A percentile compares a stretch with the other conserved stretches of the same genome.
phyloP scores from a whole-genome alignment of 2,888 invertebrate species.

The Pseudoips prasinana region DNA sequence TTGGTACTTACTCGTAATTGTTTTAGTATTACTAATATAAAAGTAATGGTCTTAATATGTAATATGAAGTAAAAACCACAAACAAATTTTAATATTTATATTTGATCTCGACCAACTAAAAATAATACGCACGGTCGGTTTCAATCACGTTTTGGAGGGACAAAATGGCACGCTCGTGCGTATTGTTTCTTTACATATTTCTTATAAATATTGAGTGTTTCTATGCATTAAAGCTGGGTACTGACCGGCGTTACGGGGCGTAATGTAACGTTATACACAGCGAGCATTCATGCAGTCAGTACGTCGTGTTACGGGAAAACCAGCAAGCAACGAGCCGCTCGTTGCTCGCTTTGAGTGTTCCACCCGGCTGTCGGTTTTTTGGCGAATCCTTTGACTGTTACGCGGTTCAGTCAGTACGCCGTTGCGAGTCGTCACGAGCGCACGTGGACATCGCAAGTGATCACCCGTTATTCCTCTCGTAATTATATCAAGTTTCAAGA shows the following conservation, averaged over 20 bases:
- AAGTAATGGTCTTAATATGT: too few species aligned
- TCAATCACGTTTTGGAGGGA: too few species aligned
- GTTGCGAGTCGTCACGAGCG: constrained; percentile 18
- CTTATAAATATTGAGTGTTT: too few species aligned
- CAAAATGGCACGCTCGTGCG: too few species aligned
- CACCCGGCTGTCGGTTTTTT: constrained; percentile 25
- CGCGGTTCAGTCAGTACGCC: constrained; percentile 23
- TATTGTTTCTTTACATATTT: too few species aligned
- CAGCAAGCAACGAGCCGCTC: constrained; percentile 21
- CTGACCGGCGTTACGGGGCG: constrained; percentile 18
- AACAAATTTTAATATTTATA: too few species aligned
- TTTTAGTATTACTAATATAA: too few species aligned
- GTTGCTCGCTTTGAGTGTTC: constrained; percentile 22
- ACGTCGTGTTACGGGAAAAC: constrained; percentile 13
- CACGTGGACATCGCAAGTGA: constrained; percentile 16
- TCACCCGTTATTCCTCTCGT: constrained; percentile 15
- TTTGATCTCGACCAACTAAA: too few species aligned
- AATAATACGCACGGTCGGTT: too few species aligned
- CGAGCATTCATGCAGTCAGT: constrained; percentile 20
- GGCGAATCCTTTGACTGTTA: constrained; percentile 27
- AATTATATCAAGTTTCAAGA: constrained; percentile 15
- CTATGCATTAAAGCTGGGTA: constrained; percentile 17
- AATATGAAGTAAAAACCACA: too few species aligned
- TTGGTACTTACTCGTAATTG: too few species aligned
- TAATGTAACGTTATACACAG: constrained; percentile 13